Evolutionary conservation across 2,888 invertebrate species (phyloP).

Genomic region (Lycocerus yunnanus): DNA sequence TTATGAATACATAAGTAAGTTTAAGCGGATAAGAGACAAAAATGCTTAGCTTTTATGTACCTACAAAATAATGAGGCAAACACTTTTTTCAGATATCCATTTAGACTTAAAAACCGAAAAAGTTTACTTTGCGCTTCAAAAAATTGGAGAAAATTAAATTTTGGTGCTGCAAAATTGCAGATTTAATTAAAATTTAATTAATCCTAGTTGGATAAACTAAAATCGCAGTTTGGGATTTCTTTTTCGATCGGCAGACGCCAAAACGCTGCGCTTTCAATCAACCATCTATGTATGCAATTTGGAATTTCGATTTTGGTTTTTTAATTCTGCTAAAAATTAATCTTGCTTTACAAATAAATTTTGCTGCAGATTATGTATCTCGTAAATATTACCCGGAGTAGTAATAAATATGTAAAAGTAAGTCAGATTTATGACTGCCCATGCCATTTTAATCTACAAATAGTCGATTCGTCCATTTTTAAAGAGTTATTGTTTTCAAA

Average conservation of each 20-base stretch:
- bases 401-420: conserved; percentile 21
- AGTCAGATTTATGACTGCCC: conserved; percentile 17
- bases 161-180: neutral
- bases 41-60: conserved; percentile 15
- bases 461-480: conserved; percentile 12
- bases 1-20: conserved; percentile 25
- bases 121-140: conserved; percentile 1
- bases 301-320: neutral
- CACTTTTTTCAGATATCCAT: neutral
- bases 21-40: conserved; percentile 17
- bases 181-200: neutral
- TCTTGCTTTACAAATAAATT: neutral
- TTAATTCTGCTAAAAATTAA: neutral
- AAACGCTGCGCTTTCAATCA: neutral
- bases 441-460: conserved; percentile 15
- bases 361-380: conserved; percentile 2
- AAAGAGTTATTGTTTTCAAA: conserved; percentile 16
- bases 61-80: conserved; percentile 7
- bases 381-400: conserved; percentile 11
- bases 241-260: neutral
- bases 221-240: neutral
- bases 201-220: neutral
- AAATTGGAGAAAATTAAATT: neutral
- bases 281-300: neutral
- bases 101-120: neutral